Percentiles rank a stretch among this genome's conserved stretches.
Evolutionary conservation across 1,140 invertebrate species (phyloP).

Genomic region (Episyrphus balteatus): DNA sequence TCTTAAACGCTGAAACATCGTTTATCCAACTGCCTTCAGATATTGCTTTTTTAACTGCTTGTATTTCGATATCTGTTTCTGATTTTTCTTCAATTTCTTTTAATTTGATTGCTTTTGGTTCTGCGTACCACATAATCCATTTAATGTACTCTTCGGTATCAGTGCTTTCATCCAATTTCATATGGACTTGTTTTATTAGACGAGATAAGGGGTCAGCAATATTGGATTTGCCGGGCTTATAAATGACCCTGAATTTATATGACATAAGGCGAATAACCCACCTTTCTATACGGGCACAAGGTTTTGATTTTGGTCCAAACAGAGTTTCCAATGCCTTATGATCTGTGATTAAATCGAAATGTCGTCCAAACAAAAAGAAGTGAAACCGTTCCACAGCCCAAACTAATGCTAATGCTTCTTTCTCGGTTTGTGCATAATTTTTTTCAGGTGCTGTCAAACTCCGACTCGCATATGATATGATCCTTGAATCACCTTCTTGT

Average conservation of each 20-base stretch:
- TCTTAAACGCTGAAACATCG: too few relatives aligned
- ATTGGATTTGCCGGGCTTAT: constrained; percentile 10
- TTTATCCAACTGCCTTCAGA: too few relatives aligned
- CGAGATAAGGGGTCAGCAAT: neutral
- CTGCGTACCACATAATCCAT: too few relatives aligned
- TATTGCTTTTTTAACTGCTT: too few relatives aligned
- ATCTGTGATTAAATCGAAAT: constrained; percentile 32
- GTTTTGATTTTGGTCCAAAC: constrained; percentile 12
- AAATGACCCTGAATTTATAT: constrained; percentile 14
- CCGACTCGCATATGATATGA: neutral
- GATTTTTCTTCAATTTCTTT: too few relatives aligned
- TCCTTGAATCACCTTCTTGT: neutral
- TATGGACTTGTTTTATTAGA: neutral
- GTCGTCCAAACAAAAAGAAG: constrained; percentile 16
- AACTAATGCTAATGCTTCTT: constrained; percentile 5
- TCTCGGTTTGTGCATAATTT: neutral
- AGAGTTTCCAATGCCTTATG: constrained; percentile 16
- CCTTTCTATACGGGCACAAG: constrained; percentile 15
- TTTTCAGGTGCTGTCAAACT: neutral
- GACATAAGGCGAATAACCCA: constrained; percentile 16
- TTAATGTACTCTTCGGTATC: too few relatives aligned
- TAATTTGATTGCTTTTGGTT: too few relatives aligned
- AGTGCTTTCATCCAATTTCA: too few relatives aligned
- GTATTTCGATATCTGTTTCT: too few relatives aligned
- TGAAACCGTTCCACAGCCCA: constrained; percentile 17